Conservation (phyloP, 1,140 invertebrate species). For the Drosophila carrolli region DNA sequence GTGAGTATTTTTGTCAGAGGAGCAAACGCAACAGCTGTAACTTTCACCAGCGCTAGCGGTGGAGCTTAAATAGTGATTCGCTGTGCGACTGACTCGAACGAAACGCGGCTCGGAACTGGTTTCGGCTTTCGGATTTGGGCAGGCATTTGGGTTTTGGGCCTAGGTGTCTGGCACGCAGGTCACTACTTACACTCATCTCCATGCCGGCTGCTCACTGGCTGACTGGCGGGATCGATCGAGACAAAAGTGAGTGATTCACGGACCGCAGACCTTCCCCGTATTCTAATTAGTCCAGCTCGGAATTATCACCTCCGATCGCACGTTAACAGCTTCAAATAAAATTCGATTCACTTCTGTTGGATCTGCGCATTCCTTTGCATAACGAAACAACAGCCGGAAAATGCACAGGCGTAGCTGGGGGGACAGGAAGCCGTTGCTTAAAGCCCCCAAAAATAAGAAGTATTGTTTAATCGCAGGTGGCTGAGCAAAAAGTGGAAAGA, state of each 20-base stretch:
- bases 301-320: conserved; percentile 64
- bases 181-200: conserved; percentile 82
- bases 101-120: conserved; percentile 71
- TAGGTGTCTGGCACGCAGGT: conserved; percentile 35
- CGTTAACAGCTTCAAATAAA: conserved; percentile 15
- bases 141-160: conserved; percentile 14
- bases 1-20: conserved; percentile 10
- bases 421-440: background rate
- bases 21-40: conserved; percentile 61
- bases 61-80: conserved; percentile 26
- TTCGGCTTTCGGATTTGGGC: conserved; percentile 26
- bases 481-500: too few relatives aligned
- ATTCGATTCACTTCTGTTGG: conserved; percentile 14
- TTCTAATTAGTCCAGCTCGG: conserved; percentile 63
- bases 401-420: conserved; percentile 2
- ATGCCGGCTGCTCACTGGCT: conserved; percentile 53
- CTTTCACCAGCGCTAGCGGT: conserved; percentile 62
- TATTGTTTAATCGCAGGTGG: too few relatives aligned
- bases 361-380: conserved; percentile 52
- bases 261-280: conserved; percentile 42
- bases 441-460: background rate
- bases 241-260: conserved; percentile 58
- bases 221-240: conserved; percentile 31
- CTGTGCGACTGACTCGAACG: conserved; percentile 35
- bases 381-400: conserved; percentile 41